Conservation (phyloP, 1,140 invertebrate species). For the Campoletis sonorensis region DNA sequence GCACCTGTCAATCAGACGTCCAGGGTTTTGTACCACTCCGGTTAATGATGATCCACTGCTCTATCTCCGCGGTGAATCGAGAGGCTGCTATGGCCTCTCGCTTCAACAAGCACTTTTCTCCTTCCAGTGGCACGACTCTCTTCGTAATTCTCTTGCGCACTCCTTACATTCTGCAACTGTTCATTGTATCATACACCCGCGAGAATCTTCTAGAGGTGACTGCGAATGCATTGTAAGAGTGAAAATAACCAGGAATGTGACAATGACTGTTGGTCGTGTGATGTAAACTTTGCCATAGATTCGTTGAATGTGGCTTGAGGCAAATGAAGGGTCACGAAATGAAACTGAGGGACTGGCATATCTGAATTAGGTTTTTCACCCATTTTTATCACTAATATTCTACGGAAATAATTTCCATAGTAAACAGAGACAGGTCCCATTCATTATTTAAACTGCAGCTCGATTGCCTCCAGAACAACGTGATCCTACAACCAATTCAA, state of each 20-base stretch:
- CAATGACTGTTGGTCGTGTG: background rate
- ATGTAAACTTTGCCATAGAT: background rate
- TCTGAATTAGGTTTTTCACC: too few relatives aligned
- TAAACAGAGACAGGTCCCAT: too few relatives aligned
- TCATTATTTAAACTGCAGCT: too few relatives aligned
- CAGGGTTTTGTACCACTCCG: slow-evolving; percentile 66
- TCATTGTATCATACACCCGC: slow-evolving; percentile 25
- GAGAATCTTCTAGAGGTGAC: slow-evolving; percentile 28
- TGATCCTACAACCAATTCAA: too few relatives aligned
- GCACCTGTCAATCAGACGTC: slow-evolving; percentile 71
- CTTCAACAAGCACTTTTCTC: slow-evolving; percentile 4
- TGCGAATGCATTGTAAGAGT: slow-evolving; percentile 14
- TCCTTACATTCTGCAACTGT: slow-evolving; percentile 25
- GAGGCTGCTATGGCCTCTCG: slow-evolving; percentile 7
- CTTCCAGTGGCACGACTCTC: background rate
- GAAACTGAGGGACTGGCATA: too few relatives aligned
- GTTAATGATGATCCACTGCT: slow-evolving; percentile 73
- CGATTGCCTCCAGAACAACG: too few relatives aligned
- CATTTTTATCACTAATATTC: too few relatives aligned
- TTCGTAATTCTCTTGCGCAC: background rate
- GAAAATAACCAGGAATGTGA: slow-evolving; percentile 31
- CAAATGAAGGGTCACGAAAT: background rate
- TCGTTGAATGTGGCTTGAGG: background rate
- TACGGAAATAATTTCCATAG: too few relatives aligned
- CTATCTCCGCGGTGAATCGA: slow-evolving; percentile 58